Base-by-base conservation (phyloP, 2,113 vertebrate genomes). In the Pedetes capensis region DNA sequence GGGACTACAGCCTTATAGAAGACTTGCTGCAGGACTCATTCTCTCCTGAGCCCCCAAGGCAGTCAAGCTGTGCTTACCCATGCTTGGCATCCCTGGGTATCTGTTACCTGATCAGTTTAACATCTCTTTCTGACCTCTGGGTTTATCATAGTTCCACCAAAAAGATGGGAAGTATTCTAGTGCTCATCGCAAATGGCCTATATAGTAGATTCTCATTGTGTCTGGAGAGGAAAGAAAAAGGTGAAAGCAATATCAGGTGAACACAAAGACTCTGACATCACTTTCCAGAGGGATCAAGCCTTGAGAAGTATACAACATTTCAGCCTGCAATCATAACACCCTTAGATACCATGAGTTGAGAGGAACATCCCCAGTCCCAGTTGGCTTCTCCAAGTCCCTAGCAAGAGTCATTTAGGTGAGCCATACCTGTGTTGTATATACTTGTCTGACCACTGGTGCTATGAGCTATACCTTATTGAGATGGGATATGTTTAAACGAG, bases 101-200 rank as follows among this genome's bases (percentile, higher is more conserved):
- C 34, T 23, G 17, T 8, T 75, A 95, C 87, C 80, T 92, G 74
- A 89, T 44, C 25, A 59, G 9, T 87, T 88, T 34, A 61, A 59
- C 83, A 0, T 72, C 76, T 8, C 95, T 53, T 0, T 81, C 71
- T 20, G 78, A 82, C 29, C 94, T 84, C 12, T 3, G 12, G 3
- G 91, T 55, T 91, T 68, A 0, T 96, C 95, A 37, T 78, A 93
- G 76, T 95, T 96, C 11, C 95, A 89, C 3, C 64, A 4, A 61
- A 63, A 91, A 0, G n/a, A n/a, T n/a, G 95, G 95, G 85, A 97
- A 96, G 66, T 96, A 95, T 55, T 96, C 83, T 61, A 4, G 27
- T 29, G 74, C 85, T 55, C 61, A 49, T 37, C 23, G 22, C 9
- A 71, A 42, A 71, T 85, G 55, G 69, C 69, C 34, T 12, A 44